Evolutionary conservation across 2,113 vertebrate genomes (phyloP).

Genomic region (Empidonax alnorum): DNA sequence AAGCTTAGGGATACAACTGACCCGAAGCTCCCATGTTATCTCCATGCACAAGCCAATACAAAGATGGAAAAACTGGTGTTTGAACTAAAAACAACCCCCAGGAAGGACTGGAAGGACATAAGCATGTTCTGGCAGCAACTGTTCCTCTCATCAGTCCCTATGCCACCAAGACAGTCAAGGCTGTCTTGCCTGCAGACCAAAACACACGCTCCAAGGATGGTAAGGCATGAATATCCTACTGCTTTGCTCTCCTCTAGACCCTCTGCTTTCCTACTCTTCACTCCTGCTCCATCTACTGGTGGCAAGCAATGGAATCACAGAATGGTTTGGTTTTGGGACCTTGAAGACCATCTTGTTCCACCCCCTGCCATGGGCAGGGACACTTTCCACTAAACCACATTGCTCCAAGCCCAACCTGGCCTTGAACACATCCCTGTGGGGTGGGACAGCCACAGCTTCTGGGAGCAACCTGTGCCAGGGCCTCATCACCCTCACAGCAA

Average conservation of each 20-base stretch:
- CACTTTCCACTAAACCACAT: neutral
- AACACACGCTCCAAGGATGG: neutral
- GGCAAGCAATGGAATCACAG: neutral
- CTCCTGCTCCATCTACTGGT: neutral
- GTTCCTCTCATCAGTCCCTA: neutral
- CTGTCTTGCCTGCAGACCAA: neutral
- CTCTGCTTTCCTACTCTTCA: neutral
- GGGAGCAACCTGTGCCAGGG: neutral
- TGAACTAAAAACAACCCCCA: neutral
- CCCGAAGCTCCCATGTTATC: neutral
- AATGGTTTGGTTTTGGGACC: neutral
- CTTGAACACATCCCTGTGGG: no score
- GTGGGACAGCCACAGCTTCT: neutral
- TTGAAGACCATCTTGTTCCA: neutral
- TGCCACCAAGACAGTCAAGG: neutral
- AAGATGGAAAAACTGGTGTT: neutral
- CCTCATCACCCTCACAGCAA: neutral
- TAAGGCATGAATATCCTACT: neutral
- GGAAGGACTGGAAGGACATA: neutral
- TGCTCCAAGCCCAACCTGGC: neutral
- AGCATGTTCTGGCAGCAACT: neutral
- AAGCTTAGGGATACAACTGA: rapidly evolving
- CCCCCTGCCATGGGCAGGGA: neutral
- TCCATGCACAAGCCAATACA: neutral
- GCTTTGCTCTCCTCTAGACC: neutral